Base-by-base conservation (phyloP, 2,797 vertebrate genomes). In the Fistularia tabacaria region DNA sequence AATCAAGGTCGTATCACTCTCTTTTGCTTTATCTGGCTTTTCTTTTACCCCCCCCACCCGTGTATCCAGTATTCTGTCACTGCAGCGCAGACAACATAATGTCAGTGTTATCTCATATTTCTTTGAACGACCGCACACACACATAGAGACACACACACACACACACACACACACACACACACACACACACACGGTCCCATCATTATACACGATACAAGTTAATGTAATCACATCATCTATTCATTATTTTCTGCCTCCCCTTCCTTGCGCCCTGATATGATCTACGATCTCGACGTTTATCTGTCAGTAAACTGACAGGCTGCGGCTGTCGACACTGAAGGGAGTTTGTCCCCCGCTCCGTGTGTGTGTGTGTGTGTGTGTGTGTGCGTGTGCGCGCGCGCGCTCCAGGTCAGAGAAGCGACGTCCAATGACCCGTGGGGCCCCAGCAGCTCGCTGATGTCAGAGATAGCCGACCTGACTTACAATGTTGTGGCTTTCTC, bases 401-500 rank as follows among this genome's bases (percentile, higher is more conserved):
- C 46, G 55, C 7, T 65, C 9, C 63, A 93, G 92, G 92, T 93
- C 62, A 90, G 94, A 8, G 94, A 97, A 77, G 95, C 95, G 9
- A 97, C 95, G 0, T 96, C 94, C 59, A 97, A 96, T 49, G 95
- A 97, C 74, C 94, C 95, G 36, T 97, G 95, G 95, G 95, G 95
- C 55, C 95, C 95, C 5, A 95, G 94, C 70, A 96, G 94, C 82
- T 96, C 95, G 48, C 91, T 96, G 71, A 97, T 96, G 95, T 95
- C 93, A 0, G 95, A 97, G 84, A 96, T 97, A 0, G 94, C 95
- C 1, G 95, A 97, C 82, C 92, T 97, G 55, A 97, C 95, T 38
- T 97, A 96, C 89, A 97, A 96, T 41, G 94, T 96, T 15, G 94
- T 97, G 64, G 94, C 94, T 82, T 97, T 97, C 86, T 97, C 94